Base-by-base conservation (phyloP, 1,140 invertebrate genomes). In the Lepidurus packardi region DNA sequence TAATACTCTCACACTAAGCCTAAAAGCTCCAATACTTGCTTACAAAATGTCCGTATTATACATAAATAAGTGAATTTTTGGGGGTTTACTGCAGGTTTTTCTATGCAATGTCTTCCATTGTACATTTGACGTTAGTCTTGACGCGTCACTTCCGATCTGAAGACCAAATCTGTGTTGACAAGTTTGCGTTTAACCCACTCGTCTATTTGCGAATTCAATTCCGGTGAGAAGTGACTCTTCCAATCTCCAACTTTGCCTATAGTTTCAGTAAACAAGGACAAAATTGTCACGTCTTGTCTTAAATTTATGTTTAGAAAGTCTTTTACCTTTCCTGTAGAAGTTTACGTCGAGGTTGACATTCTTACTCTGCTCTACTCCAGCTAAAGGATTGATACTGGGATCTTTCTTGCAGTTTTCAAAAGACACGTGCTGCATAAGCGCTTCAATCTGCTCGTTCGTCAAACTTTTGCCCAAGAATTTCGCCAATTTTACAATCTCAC, bases 331-430 rank as follows among this genome's bases (percentile, higher is more conserved):
- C 6, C 53, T 13, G 53, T 65, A 65, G 53, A 65, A 65, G 16
- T 65, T 21, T 7, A 65, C 21, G 21, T 65, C 53, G 13, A n/a
- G 16, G 7, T 65, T 65, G 16, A 65, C 9, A 7, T n/a, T 13
- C 21, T 21, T 21, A 65, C 16, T 11, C 16, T 65, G 21, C 53
- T 65, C 21, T 13, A 65, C 16, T 5, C 8, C 13, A 13, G 8
- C 53, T 16, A n/a, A 21, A 21, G 13, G 16, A 21, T 65, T 65
- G 21, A 65, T 65, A 65, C 21, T 13, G 7, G 53, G 53, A 65
- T 88, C 87, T n/a, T 81, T 80, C 43, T 82, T 81, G 85, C 88
- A 88, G 24, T 79, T 84, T n/a, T 84, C 81, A 80, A 88, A 87
- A 75, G 81, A 82, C 78, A 75, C 74, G 43, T 80, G 78, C 24